A percentile compares a stretch with the other conserved stretches of the same genome.
phyloP scores from a whole-genome alignment of 2,113 vertebrate species.

The Acrocephalus arundinaceus region DNA sequence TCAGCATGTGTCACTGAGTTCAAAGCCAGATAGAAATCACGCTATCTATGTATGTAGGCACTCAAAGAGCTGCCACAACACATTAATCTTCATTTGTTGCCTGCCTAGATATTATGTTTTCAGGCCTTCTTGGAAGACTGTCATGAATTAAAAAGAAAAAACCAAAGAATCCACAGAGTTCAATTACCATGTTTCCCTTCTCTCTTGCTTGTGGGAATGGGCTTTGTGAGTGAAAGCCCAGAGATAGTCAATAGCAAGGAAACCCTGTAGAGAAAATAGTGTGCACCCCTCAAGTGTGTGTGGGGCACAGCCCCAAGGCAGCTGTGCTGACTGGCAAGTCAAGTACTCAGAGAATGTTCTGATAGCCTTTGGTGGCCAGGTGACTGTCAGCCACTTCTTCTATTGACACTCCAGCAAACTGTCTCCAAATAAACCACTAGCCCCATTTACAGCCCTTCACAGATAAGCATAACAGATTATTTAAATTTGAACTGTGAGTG shows the following conservation, averaged over 20 bases:
- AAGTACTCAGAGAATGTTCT: background rate
- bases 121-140: background rate
- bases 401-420: background rate
- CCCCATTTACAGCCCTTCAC: background rate
- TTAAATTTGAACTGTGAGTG: background rate
- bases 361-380: background rate
- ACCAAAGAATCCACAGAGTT: background rate
- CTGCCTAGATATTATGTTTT: background rate
- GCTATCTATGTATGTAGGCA: background rate
- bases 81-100: background rate
- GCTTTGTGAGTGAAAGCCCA: background rate
- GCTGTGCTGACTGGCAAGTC: too few species aligned
- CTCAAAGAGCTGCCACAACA: background rate
- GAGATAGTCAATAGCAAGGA: background rate
- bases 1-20: background rate
- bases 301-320: background rate
- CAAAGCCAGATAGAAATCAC: background rate
- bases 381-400: background rate
- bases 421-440: background rate
- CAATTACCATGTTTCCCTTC: background rate
- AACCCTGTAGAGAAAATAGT: background rate
- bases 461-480: background rate
- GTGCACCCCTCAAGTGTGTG: fast-evolving
- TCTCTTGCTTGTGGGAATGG: background rate
- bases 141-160: background rate